These are phyloP conservation scores for Pterostichus niger DNA, from an alignment of 2,888 invertebrate genomes.

Conservation along the genomic window DNA sequence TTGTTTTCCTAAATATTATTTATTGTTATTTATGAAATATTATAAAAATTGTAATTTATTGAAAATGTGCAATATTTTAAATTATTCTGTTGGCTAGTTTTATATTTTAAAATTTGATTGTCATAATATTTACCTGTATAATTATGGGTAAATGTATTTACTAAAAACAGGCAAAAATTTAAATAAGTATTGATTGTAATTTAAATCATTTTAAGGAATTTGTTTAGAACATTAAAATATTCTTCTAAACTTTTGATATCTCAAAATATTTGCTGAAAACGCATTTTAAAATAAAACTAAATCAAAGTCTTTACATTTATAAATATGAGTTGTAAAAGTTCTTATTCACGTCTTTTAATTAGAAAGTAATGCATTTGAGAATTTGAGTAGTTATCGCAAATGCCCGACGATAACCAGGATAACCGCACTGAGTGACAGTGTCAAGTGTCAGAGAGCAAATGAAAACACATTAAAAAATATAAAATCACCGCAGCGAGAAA, in stretches of 20 bases:
- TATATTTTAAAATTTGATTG: neutral
- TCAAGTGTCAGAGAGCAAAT: slow-evolving; percentile 58
- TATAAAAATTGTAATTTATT: neutral
- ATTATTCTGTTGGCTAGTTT: slow-evolving; percentile 5
- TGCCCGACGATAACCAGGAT: slow-evolving; percentile 41
- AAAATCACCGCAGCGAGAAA: slow-evolving; percentile 45
- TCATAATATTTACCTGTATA: neutral
- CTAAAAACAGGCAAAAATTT: no score
- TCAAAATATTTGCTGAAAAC: no score
- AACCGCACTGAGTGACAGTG: slow-evolving; percentile 54
- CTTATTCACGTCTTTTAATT: slow-evolving; percentile 17
- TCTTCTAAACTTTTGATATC: no score
- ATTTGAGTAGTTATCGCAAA: slow-evolving; percentile 42
- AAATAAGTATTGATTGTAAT: no score
- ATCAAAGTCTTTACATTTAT: neutral
- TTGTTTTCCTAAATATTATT: neutral
- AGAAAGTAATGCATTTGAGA: slow-evolving; percentile 15
- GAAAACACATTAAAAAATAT: slow-evolving; percentile 57
- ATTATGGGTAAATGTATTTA: neutral
- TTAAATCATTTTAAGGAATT: no score
- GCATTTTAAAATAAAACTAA: no score
- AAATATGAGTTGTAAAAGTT: neutral
- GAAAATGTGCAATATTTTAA: slow-evolving; percentile 10
- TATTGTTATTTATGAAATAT: slow-evolving; percentile 14
- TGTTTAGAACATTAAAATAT: no score